phyloP scores from a whole-genome alignment of 2,888 invertebrate species.

The Argyresthia goedartella region DNA sequence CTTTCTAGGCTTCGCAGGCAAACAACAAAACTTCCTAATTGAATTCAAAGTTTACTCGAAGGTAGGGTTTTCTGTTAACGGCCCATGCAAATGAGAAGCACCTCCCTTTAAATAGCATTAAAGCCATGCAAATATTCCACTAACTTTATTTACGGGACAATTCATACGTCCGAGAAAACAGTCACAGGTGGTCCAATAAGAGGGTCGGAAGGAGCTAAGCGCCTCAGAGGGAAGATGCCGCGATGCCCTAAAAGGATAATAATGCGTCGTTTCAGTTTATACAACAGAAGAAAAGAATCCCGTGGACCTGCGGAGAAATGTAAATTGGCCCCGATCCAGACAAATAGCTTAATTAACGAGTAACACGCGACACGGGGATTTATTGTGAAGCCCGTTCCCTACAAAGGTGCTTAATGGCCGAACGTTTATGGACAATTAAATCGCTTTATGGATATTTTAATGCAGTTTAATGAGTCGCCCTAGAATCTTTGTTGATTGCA shows the following conservation, averaged over 20 bases:
- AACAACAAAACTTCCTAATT: not conserved
- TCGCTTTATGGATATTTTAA: conserved; percentile 22
- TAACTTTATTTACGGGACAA: conserved; percentile 68
- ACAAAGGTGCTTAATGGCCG: conserved; percentile 18
- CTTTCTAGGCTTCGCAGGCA: not conserved
- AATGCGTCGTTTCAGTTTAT: conserved; percentile 63
- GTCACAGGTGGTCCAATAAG: conserved; percentile 68
- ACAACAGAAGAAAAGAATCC: conserved; percentile 35
- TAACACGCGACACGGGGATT: conserved; percentile 51
- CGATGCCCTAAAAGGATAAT: conserved; percentile 68
- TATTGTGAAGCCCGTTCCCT: conserved; percentile 47
- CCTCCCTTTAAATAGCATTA: conserved; percentile 51
- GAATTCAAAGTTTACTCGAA: not conserved
- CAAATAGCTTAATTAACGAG: conserved; percentile 70
- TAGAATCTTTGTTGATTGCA: conserved; percentile 18
- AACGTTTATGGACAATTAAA: conserved; percentile 24
- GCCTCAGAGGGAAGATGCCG: conserved; percentile 54
- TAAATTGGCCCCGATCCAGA: conserved; percentile 60
- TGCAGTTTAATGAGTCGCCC: conserved; percentile 23
- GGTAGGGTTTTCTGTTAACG: conserved; percentile 5
- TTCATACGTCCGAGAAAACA: conserved; percentile 61
- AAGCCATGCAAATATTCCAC: conserved; percentile 54
- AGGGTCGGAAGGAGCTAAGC: conserved; percentile 49
- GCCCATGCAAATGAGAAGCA: conserved; percentile 53
- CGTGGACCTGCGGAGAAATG: conserved; percentile 58